Percentiles rank a stretch among this genome's conserved stretches.
phyloP scores from a whole-genome alignment of 2,888 invertebrate species.

The Cryptus armator region DNA sequence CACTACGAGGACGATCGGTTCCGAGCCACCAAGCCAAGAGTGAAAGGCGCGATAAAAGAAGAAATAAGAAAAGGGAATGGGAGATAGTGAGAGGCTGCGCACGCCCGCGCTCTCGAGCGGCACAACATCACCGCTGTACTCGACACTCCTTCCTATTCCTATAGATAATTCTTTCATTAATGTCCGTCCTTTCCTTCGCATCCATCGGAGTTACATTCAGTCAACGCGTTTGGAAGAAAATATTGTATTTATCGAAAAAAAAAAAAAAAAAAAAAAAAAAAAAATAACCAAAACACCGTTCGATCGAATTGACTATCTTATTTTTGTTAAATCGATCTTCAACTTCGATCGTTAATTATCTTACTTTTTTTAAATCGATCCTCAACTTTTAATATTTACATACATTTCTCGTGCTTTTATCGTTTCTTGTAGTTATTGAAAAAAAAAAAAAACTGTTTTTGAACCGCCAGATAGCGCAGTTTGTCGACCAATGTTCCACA shows the following conservation, averaged over 20 bases:
- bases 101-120: constrained; percentile 62
- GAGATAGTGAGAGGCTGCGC: constrained; percentile 57
- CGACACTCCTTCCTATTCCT: constrained; percentile 46
- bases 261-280: too few species aligned
- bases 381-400: too few species aligned
- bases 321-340: too few species aligned
- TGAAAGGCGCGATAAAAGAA: constrained; percentile 52
- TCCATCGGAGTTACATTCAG: background rate
- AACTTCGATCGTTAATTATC: too few species aligned
- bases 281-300: too few species aligned
- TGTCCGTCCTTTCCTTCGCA: background rate
- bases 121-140: constrained; percentile 47
- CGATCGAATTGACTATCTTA: too few species aligned
- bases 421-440: too few species aligned
- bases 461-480: too few species aligned
- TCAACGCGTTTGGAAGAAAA: background rate
- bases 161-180: constrained; percentile 35
- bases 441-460: too few species aligned
- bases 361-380: too few species aligned
- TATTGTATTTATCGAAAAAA: background rate
- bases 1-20: constrained; percentile 37
- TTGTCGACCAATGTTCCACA: too few species aligned
- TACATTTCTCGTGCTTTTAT: too few species aligned
- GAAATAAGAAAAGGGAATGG: constrained; percentile 46
- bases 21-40: constrained; percentile 35